Evolutionary conservation across 2,113 vertebrate species (phyloP), one percentile per base, ranked within the genome.

Genomic region (Microtus montanus): DNA sequence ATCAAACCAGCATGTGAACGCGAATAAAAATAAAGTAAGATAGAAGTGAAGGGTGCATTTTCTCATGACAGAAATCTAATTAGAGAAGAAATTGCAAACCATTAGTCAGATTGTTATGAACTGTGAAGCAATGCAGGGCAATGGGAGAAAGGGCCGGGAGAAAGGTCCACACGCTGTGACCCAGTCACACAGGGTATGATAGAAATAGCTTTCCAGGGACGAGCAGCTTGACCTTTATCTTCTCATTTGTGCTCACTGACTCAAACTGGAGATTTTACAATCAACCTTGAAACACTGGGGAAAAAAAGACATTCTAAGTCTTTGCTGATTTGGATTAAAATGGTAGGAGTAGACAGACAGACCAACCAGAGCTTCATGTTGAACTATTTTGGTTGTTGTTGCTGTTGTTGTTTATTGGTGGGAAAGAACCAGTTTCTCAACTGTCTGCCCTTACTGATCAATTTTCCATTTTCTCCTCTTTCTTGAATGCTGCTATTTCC

Each of bases 11-110:
- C n/a, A 90, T 88, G 49, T 79, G 64, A 74, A 96, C 88, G 61
- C 75, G 54, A 74, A 96, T 75, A 49, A 96, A 96, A 38, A 12
- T 2, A 89, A 58, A 61, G 44, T 58, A n/a, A 71, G 64, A 82
- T 20, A n/a, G 49, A 4, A 15, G 24, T n/a, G 28, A 52, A 66
- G 14, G n/a, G 24, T 97, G 79, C 78, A 63, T 96, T 96, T 90
- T 87, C 78, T 94, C 92, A 93, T 96, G 96, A 97, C 97, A 98
- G 89, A 88, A 97, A 96, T 95, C 87, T 97, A 97, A 98, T 98
- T 98, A 97, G 97, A 97, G 96, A 97, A 94, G 66, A 97, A 98
- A 97, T 92, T 96, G 70, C 87, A 97, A 77, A 71, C 93, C 96
- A 96, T 88, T 84, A 83, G 71, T 93, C 64, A 87, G 96, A 96